Conservation (phyloP, 2,113 vertebrate genomes). For the Callipepla squamata region DNA sequence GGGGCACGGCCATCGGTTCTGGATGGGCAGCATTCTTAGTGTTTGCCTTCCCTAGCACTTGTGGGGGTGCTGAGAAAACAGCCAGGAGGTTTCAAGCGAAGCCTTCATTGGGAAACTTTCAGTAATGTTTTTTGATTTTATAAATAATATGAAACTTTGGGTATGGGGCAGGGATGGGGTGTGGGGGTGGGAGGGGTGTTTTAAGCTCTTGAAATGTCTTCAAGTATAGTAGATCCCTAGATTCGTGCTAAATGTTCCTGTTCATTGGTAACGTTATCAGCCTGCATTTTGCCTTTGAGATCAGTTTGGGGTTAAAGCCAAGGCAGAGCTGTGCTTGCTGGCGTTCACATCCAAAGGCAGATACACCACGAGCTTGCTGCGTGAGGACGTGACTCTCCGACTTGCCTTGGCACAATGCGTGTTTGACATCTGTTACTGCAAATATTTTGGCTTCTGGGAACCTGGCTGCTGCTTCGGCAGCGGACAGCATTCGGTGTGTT, state of each 20-base stretch:
- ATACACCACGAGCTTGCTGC: fast-evolving
- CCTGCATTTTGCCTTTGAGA: neutral
- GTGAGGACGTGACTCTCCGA: fast-evolving
- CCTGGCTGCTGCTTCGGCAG: neutral
- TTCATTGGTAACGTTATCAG: neutral
- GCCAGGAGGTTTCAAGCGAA: neutral
- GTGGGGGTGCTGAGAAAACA: neutral
- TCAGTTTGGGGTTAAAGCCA: no score
- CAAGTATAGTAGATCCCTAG: neutral
- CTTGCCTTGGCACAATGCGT: fast-evolving
- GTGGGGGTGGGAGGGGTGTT: neutral
- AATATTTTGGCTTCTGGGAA: neutral
- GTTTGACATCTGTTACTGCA: neutral
- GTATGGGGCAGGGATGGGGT: no score
- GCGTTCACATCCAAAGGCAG: neutral
- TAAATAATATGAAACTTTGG: neutral
- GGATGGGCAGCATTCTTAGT: neutral
- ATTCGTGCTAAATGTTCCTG: neutral
- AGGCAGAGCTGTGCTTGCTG: neutral
- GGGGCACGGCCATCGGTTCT: neutral
- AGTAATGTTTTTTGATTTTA: neutral
- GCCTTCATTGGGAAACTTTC: neutral
- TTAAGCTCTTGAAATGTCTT: neutral
- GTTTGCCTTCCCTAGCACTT: neutral
- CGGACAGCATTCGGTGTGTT: fast-evolving